phyloP scores from a whole-genome alignment of 2,888 invertebrate genomes.

The Pyrrhia umbra region DNA sequence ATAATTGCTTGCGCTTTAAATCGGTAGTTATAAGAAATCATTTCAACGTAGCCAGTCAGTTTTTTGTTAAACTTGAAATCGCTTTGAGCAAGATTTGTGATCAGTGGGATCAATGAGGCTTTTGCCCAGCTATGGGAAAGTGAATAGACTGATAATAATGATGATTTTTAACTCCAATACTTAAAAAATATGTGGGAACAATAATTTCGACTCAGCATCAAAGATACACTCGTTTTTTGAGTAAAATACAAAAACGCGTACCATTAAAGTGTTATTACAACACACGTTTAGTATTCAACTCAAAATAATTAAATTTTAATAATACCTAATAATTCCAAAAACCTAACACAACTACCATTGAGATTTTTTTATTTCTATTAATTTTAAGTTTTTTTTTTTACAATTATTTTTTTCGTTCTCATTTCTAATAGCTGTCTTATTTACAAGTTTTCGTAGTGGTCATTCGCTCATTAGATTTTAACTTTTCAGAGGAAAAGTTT shows the following conservation, averaged over 20 bases:
- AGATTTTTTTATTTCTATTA: conserved; percentile 72
- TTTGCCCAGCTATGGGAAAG: not conserved
- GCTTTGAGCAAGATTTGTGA: too few species aligned
- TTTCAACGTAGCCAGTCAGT: too few species aligned
- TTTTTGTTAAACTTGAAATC: too few species aligned
- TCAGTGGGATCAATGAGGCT: too few species aligned
- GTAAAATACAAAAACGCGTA: conserved; percentile 15
- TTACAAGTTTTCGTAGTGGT: conserved; percentile 20
- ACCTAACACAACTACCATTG: conserved; percentile 75
- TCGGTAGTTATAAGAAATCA: too few species aligned
- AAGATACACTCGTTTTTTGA: conserved; percentile 11
- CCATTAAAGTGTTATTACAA: not conserved
- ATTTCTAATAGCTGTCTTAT: conserved; percentile 40
- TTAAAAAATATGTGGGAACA: conserved; percentile 37
- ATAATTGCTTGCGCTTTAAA: too few species aligned
- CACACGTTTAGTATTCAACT: conserved; percentile 6
- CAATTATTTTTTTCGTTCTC: conserved; percentile 29
- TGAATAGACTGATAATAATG: not conserved
- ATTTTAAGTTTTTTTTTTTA: conserved; percentile 18
- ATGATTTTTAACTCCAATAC: not conserved
- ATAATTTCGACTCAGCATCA: conserved; percentile 49
- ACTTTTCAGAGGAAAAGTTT: not conserved
- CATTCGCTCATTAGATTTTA: not conserved
- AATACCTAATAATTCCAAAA: conserved; percentile 68
- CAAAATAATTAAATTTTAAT: conserved; percentile 44